Evolutionary conservation across 2,888 invertebrate genomes (phyloP).

Genomic region (Hirtodrosophila cameraria): DNA sequence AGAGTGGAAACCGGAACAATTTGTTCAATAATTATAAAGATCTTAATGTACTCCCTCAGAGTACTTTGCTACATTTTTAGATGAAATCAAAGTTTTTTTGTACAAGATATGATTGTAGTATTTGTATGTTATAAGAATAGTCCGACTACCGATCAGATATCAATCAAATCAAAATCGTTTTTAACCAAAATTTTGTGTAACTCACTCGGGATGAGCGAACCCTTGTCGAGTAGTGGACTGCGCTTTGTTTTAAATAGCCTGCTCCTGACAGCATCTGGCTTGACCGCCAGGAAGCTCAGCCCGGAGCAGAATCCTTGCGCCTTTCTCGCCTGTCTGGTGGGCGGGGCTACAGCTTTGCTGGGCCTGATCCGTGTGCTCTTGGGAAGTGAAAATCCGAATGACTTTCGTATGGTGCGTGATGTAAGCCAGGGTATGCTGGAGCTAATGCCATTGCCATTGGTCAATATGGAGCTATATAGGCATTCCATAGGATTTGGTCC

Average conservation of each 20-base stretch:
- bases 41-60: no score
- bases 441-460: slow-evolving; percentile 66
- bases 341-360: slow-evolving; percentile 60
- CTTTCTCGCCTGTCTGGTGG: slow-evolving; percentile 63
- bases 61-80: no score
- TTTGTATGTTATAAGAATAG: background rate
- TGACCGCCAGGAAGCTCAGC: slow-evolving; percentile 40
- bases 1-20: no score
- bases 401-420: slow-evolving; percentile 35
- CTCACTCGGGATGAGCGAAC: slow-evolving; percentile 51
- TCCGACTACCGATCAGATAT: background rate
- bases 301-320: slow-evolving; percentile 59
- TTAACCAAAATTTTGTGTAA: slow-evolving; percentile 23
- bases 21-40: no score
- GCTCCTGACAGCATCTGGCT: slow-evolving; percentile 51
- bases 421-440: slow-evolving; percentile 59
- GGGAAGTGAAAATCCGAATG: slow-evolving; percentile 21
- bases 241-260: slow-evolving; percentile 58
- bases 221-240: slow-evolving; percentile 45
- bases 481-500: slow-evolving; percentile 43
- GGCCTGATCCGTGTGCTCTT: slow-evolving; percentile 63
- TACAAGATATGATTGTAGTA: no score
- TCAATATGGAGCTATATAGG: slow-evolving; percentile 74
- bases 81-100: no score
- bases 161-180: slow-evolving; percentile 10